A percentile compares a stretch with the other conserved stretches of the same genome.
Conservation (phyloP, 1,140 invertebrate species). For the Limonius californicus region DNA sequence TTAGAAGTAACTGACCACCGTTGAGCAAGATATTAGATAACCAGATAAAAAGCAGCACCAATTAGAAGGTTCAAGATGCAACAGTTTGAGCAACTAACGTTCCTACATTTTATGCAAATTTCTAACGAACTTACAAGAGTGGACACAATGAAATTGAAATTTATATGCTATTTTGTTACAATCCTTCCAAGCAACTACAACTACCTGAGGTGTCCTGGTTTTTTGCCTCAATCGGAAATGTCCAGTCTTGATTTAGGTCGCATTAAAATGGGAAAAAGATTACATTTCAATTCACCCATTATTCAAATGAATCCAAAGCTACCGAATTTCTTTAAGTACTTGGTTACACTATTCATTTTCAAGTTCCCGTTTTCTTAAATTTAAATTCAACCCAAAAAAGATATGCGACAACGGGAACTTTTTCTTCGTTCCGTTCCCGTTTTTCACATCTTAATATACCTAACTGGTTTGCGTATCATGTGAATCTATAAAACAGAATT, state of each 20-base stretch:
- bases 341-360: neutral
- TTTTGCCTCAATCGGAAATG: slow-evolving; percentile 31
- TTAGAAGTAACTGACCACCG: too few species aligned
- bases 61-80: too few species aligned
- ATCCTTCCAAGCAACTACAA: slow-evolving; percentile 16
- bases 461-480: neutral
- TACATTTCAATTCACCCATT: slow-evolving; percentile 32
- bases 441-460: neutral
- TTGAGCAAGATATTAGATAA: too few species aligned
- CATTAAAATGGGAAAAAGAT: slow-evolving; percentile 31
- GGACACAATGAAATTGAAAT: slow-evolving; percentile 23
- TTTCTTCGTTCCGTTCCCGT: too few species aligned
- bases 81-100: slow-evolving; percentile 12
- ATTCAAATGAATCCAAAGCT: neutral
- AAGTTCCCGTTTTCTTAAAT: too few species aligned
- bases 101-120: neutral
- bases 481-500: slow-evolving; percentile 1
- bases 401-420: too few species aligned
- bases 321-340: too few species aligned
- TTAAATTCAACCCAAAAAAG: too few species aligned
- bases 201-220: neutral
- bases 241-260: slow-evolving; percentile 34
- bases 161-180: slow-evolving; percentile 35
- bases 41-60: too few species aligned
- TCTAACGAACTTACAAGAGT: slow-evolving; percentile 11